Evolutionary conservation across 2,797 vertebrate species (phyloP).

Genomic region (Epinephelus malabaricus): DNA sequence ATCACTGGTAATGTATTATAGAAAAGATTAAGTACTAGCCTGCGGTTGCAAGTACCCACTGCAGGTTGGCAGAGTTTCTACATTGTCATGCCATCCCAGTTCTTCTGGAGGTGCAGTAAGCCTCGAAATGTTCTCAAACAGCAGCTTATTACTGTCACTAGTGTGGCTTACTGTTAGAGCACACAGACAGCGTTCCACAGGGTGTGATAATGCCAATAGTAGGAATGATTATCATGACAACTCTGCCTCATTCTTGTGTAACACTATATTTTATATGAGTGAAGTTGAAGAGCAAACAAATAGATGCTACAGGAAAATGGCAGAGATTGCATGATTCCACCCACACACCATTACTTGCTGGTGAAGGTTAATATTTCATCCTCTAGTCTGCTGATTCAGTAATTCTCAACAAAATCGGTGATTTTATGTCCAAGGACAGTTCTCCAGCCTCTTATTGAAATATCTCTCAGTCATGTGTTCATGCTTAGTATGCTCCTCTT

Average conservation of each 20-base stretch:
- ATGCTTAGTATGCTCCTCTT: conserved; percentile 43
- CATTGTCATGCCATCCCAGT: conserved; percentile 35
- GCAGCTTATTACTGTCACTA: conserved; percentile 25
- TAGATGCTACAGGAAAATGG: conserved; percentile 47
- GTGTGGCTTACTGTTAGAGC: conserved; percentile 34
- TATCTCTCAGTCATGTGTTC: conserved; percentile 13
- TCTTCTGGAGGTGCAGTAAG: conserved; percentile 45
- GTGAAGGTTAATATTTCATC: conserved; percentile 82
- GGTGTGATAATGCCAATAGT: conserved; percentile 29
- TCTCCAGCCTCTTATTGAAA: conserved; percentile 37
- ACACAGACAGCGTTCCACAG: conserved; percentile 22
- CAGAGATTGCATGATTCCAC: conserved; percentile 59
- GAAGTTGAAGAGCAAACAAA: conserved; percentile 49
- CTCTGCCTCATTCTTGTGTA: conserved; percentile 34
- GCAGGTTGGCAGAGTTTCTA: conserved; percentile 56
- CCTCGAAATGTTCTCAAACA: conserved; percentile 56
- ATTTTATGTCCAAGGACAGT: conserved; percentile 46
- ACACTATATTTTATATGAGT: conserved; percentile 30
- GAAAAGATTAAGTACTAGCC: conserved; percentile 66
- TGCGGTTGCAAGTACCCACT: conserved; percentile 46
- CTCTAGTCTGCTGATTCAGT: conserved; percentile 88
- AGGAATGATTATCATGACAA: conserved; percentile 62
- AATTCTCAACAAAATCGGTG: conserved; percentile 25
- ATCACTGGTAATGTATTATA: conserved; percentile 74
- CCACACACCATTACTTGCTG: conserved; percentile 83